A percentile compares a stretch with the other conserved stretches of the same genome.
These are phyloP conservation scores for Acipenser ruthenus DNA, from an alignment of 2,797 vertebrate species.

Conservation along the genomic window DNA sequence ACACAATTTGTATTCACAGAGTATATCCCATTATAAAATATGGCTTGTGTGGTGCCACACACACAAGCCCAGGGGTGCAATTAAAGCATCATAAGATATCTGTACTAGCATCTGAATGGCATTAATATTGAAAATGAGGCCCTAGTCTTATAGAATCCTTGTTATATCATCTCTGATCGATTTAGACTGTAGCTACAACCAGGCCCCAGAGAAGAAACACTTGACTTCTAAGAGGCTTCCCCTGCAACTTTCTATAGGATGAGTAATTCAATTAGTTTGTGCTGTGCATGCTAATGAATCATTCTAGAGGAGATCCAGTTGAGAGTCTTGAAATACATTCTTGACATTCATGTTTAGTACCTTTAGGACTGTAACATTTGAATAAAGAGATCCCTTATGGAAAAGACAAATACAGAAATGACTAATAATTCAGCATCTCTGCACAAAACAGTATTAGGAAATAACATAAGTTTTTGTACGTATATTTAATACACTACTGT, in stretches of 20 bases:
- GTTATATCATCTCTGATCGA: slow-evolving; percentile 57
- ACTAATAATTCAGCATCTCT: too few relatives aligned
- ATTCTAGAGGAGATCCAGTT: slow-evolving; percentile 31
- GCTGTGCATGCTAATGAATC: slow-evolving; percentile 48
- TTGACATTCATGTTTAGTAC: too few relatives aligned
- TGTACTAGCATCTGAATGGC: neutral
- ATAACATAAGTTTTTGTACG: too few relatives aligned
- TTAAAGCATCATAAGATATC: slow-evolving; percentile 4
- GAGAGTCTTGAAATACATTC: too few relatives aligned
- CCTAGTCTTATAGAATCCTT: neutral
- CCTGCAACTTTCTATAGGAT: slow-evolving; percentile 38
- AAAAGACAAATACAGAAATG: too few relatives aligned
- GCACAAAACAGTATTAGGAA: too few relatives aligned
- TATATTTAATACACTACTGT: too few relatives aligned
- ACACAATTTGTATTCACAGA: slow-evolving; percentile 4
- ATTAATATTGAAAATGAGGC: slow-evolving; percentile 5
- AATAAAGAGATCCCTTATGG: too few relatives aligned
- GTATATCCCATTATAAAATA: neutral
- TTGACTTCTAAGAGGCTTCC: slow-evolving; percentile 41
- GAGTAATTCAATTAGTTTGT: slow-evolving; percentile 55
- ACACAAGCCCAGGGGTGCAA: slow-evolving; percentile 6
- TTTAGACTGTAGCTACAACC: slow-evolving; percentile 44
- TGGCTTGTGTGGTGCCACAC: slow-evolving; percentile 3
- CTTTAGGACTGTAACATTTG: too few relatives aligned
- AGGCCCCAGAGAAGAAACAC: slow-evolving; percentile 46